Evolutionary conservation across 1,140 invertebrate genomes (phyloP), one percentile per base, ranked within the genome.

Genomic region (Ips nitidus): DNA sequence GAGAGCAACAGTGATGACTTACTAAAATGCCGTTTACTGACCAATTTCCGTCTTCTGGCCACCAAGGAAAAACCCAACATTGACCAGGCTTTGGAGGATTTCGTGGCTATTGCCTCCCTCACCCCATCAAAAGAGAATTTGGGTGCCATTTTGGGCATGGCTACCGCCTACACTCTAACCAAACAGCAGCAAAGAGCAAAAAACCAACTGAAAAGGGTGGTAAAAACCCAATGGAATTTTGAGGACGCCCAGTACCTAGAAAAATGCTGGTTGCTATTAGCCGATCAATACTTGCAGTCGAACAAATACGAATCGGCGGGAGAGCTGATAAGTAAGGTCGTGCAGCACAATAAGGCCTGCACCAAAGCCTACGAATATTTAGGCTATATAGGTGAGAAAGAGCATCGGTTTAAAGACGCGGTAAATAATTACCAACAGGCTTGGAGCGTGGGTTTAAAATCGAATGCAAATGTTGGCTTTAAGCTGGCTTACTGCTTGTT

Each of bases 211-310:
- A 99, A 98, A 81, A 84, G 94, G 42, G 88, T 98, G 8, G 87
- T 90, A 2, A 95, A 95, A 75, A 88, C 89, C 64, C 82, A 84
- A 1, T 99, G 97, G 97, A 95, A 88, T 6, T 92, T 95, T 70
- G 94, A 95, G 80, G 95, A 98, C 76, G 95, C 95, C 0, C 95
- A 98, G 76, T 97, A 98, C 79, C 83, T 99, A 47, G 97, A 99
- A 82, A 88, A 75, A n/a, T 94, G 94, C 79, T 99, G 97, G 97
- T 78, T 99, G 3, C 82, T 98, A 2, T 82, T 98, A 22, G 92
- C 94, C 0, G 95, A 98, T 71, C 91, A 95, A 73, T 97, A 98
- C 79, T 89, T 97, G 40, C 92, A 92, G 79, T 89, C 91, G 36
- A 89, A 88, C 37, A 95, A 98, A 81, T 88, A 89, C 74, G 95